Evolutionary conservation across 2,888 invertebrate genomes (phyloP).

Genomic region (Xanthia togata): DNA sequence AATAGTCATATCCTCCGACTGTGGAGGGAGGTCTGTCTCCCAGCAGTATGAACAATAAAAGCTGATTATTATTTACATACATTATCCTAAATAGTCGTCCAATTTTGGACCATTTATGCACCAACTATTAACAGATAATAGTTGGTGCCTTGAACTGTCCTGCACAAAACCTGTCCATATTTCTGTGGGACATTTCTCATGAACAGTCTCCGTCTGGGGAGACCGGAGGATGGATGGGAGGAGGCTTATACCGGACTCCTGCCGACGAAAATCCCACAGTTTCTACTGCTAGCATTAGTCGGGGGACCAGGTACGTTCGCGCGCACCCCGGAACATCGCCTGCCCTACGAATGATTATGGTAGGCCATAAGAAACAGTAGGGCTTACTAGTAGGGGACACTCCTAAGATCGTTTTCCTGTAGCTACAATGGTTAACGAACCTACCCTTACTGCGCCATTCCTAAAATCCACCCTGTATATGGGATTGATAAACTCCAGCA

Average conservation of each 20-base stretch:
- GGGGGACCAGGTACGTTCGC: too few species aligned
- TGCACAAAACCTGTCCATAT: not conserved
- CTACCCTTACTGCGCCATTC: not conserved
- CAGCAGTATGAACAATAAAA: too few species aligned
- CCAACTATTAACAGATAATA: not conserved
- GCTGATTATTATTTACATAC: too few species aligned
- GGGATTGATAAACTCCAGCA: not conserved
- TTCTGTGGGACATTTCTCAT: too few species aligned
- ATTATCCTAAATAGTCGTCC: not conserved
- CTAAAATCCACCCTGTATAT: not conserved
- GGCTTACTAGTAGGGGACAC: too few species aligned
- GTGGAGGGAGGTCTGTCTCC: too few species aligned
- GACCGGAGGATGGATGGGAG: not conserved
- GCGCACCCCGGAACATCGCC: too few species aligned
- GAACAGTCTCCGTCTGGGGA: not conserved
- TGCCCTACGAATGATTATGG: not conserved
- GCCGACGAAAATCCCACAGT: not conserved
- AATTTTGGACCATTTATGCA: not conserved
- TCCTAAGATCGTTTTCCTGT: not conserved
- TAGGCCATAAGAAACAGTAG: not conserved
- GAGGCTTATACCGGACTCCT: not conserved
- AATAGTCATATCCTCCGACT: too few species aligned
- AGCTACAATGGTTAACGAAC: not conserved
- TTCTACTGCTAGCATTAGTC: not conserved
- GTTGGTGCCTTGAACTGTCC: not conserved